A percentile compares a stretch with the other conserved stretches of the same genome.
Evolutionary conservation across 2,113 vertebrate species (phyloP).

Genomic region (Calidris pugnax): DNA sequence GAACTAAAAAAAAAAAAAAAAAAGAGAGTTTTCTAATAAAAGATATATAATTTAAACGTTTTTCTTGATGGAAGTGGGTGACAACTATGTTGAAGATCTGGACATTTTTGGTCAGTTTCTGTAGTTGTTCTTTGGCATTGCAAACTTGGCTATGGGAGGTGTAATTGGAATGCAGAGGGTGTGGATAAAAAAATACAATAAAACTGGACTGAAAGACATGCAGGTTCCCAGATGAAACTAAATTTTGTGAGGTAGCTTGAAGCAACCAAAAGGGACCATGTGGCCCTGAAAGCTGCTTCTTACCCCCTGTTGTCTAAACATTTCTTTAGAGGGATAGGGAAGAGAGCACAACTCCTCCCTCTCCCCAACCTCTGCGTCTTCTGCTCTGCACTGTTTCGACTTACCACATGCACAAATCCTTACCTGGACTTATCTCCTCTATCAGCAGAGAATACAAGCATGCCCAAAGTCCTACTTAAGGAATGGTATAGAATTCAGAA

Average conservation of each 20-base stretch:
- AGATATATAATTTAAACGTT: neutral
- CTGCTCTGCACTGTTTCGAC: neutral
- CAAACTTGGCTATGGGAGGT: neutral
- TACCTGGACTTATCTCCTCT: neutral
- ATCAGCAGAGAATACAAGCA: neutral
- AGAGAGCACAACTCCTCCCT: rapidly evolving
- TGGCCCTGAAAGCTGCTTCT: neutral
- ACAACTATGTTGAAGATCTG: neutral
- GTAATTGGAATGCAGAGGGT: neutral
- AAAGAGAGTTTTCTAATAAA: neutral
- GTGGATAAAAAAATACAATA: neutral
- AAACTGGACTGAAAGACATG: neutral
- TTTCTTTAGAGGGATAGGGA: neutral
- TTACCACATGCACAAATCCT: neutral
- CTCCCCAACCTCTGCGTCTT: neutral
- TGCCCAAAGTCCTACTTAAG: neutral
- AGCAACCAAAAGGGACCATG: neutral
- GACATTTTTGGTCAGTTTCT: neutral
- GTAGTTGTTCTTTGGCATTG: neutral
- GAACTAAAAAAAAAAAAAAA: too few relatives aligned
- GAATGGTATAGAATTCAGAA: neutral
- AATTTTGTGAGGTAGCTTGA: neutral
- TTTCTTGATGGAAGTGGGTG: neutral
- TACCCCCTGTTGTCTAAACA: neutral
- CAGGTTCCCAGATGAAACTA: neutral